Evolutionary conservation across 2,888 invertebrate species (phyloP), one percentile per base, ranked within the genome.

Genomic region (Spatulosminthurus flaviceps): DNA sequence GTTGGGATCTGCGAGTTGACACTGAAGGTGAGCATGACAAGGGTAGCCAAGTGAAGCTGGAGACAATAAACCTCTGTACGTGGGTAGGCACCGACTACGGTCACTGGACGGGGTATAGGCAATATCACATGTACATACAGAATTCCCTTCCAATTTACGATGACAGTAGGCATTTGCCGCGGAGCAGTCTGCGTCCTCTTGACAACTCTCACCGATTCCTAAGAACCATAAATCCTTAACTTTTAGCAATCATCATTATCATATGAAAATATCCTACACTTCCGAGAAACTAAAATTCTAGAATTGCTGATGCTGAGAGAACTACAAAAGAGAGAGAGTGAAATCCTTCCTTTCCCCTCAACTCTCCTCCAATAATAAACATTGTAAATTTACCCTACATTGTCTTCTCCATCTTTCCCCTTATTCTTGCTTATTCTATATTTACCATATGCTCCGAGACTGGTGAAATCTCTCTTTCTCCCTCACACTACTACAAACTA

Each of bases 21-120:
- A 96, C 88, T 96, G 94, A 42, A 92, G 88, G 87, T 95, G 93
- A 28, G 91, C 91, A 64, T 90, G 89, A 87, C 96, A 96, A 2
- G 91, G 88, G 86, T 93, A 90, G 9, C 96, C 95, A 51, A 96
- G 89, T 22, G 85, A 84, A 5, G 94, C 94, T 9, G 94, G 91
- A 0, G 90, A 89, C 64, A 82, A 78, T 13, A 84, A 79, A 11
- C 84, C 83, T 77, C 84, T 64, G 75, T 85, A 85, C 1, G 84
- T 83, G 19, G 84, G 79, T 82, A 84, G 69, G 85, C 86, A 85
- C 82, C 86, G 75, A 85, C 86, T 84, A 83, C 76, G 86, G 84
- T 84, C 87, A 86, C n/a, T 85, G 75, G 77, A 87, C 80, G 60
- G 88, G 83, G 81, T 82, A 77, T 79, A 85, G n/a, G 82, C 83